A percentile compares a stretch with the other conserved stretches of the same genome.
phyloP scores from a whole-genome alignment of 2,113 vertebrate genomes.

The Sturnus vulgaris region DNA sequence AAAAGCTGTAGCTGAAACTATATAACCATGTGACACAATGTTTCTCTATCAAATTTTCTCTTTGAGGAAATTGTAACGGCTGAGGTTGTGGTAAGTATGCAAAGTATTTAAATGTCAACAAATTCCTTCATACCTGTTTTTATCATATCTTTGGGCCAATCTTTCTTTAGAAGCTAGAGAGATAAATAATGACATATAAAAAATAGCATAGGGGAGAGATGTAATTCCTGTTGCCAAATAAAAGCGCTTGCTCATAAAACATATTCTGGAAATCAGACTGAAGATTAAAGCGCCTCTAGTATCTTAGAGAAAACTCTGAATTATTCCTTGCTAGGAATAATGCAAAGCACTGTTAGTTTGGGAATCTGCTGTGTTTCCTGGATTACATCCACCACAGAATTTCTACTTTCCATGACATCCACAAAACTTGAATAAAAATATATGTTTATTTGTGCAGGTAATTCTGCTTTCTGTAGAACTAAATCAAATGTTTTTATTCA shows the following conservation, averaged over 20 bases:
- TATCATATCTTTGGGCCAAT: neutral
- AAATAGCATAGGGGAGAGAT: fast-evolving
- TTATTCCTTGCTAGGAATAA: neutral
- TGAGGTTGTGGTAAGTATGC: neutral
- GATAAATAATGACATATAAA: neutral
- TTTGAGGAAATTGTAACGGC: neutral
- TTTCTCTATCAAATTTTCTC: neutral
- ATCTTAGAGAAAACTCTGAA: neutral
- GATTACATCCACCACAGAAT: neutral
- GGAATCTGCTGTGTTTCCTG: neutral
- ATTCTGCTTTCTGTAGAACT: neutral
- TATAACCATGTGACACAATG: neutral
- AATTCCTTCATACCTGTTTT: neutral
- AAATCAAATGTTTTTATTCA: neutral
- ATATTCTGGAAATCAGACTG: neutral
- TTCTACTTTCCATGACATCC: neutral
- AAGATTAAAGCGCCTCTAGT: neutral
- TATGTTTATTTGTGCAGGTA: neutral
- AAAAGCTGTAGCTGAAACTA: neutral
- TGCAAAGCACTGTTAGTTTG: neutral
- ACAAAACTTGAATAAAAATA: neutral
- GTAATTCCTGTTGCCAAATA: neutral
- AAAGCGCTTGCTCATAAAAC: neutral
- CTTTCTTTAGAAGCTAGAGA: neutral
- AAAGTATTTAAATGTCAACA: neutral